A percentile compares a stretch with the other conserved stretches of the same genome.
These are phyloP conservation scores for Penaeus vannamei DNA, from an alignment of 1,140 invertebrate species.

Conservation along the genomic window DNA sequence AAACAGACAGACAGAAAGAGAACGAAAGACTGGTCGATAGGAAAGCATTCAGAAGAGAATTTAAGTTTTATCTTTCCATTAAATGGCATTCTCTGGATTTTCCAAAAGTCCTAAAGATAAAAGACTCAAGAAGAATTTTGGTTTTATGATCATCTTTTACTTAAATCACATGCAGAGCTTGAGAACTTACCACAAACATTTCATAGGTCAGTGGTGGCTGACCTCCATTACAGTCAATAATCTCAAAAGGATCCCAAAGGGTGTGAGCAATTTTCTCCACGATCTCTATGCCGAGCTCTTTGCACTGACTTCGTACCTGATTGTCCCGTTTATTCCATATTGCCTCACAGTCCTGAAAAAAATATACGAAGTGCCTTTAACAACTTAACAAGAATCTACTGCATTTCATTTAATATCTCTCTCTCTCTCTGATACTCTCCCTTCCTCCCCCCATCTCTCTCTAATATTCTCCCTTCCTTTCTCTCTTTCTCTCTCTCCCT, in stretches of 20 bases:
- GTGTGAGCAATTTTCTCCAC: conserved; percentile 80
- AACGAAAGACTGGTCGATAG: no score
- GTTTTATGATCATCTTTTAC: neutral
- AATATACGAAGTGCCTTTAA: no score
- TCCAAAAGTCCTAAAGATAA: no score
- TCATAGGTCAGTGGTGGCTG: conserved; percentile 81
- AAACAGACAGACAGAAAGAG: no score
- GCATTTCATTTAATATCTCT: no score
- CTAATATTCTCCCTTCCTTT: no score
- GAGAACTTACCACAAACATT: conserved; percentile 73
- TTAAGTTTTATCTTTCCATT: no score
- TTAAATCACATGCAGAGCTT: neutral
- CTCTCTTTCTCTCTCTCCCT: no score
- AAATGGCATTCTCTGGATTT: no score
- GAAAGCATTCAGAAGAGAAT: no score
- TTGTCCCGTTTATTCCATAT: conserved; percentile 79
- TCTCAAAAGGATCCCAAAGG: conserved; percentile 72
- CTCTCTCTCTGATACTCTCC: no score
- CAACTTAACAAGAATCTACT: neutral
- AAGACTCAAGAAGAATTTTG: neutral
- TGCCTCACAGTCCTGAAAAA: conserved; percentile 78
- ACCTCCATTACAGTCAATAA: conserved; percentile 79
- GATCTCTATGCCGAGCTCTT: conserved; percentile 75
- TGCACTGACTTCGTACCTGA: conserved; percentile 76
- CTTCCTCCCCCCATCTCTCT: no score